phyloP scores from a whole-genome alignment of 1,140 invertebrate species.

The Aphelinus atriplicis region DNA sequence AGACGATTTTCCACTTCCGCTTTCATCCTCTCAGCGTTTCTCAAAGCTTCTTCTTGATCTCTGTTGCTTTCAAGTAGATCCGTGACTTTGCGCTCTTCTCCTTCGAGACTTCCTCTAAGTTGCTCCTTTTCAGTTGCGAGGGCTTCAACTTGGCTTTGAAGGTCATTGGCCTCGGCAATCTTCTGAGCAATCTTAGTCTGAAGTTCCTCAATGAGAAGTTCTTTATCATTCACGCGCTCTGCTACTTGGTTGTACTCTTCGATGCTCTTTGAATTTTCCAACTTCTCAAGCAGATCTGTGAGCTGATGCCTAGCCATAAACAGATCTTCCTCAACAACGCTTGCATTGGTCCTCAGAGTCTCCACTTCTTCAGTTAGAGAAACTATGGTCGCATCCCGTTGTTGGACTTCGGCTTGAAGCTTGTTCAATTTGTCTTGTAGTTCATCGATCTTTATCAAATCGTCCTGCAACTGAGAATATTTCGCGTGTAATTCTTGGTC shows the following conservation, averaged over 20 bases:
- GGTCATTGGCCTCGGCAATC: conserved; percentile 48
- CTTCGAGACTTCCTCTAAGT: conserved; percentile 44
- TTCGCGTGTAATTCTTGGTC: conserved; percentile 68
- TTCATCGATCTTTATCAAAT: conserved; percentile 49
- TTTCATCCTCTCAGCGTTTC: conserved; percentile 48
- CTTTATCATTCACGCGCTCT: conserved; percentile 55
- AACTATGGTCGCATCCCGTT: conserved; percentile 41
- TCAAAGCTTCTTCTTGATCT: conserved; percentile 51
- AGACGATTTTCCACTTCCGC: conserved; percentile 58
- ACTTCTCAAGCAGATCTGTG: conserved; percentile 39
- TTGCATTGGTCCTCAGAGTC: conserved; percentile 36
- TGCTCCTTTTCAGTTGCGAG: conserved; percentile 48
- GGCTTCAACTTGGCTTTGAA: conserved; percentile 48
- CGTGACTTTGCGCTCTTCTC: conserved; percentile 46
- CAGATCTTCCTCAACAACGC: conserved; percentile 38
- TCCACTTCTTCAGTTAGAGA: conserved; percentile 49
- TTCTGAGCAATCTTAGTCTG: conserved; percentile 58
- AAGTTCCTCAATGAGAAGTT: conserved; percentile 52
- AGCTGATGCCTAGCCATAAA: conserved; percentile 47
- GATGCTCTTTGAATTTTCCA: conserved; percentile 48
- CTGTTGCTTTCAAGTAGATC: conserved; percentile 34
- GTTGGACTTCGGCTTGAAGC: conserved; percentile 39
- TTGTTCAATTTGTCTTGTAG: conserved; percentile 51
- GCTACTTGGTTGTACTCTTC: conserved; percentile 61
- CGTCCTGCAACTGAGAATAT: conserved; percentile 45